A percentile compares a stretch with the other conserved stretches of the same genome.
Conservation (phyloP, 2,888 invertebrate species). For the Pterostichus madidus region DNA sequence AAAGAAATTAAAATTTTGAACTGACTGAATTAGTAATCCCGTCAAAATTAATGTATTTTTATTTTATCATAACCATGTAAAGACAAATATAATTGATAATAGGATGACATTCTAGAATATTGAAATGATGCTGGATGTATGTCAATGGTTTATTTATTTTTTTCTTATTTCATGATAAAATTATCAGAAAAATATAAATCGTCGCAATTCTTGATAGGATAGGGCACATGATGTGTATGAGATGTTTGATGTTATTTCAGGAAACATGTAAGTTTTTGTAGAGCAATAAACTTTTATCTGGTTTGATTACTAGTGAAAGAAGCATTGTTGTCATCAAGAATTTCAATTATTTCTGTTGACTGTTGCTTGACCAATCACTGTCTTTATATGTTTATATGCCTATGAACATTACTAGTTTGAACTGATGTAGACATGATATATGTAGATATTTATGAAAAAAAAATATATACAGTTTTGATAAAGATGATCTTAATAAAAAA, state of each 20-base stretch:
- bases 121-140: constrained; percentile 18
- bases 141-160: constrained; percentile 39
- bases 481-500: constrained; percentile 24
- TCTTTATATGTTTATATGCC: not conserved
- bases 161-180: constrained; percentile 36
- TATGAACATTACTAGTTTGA: constrained; percentile 41
- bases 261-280: constrained; percentile 20
- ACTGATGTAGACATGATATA: constrained; percentile 42
- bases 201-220: constrained; percentile 19
- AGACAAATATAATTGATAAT: not conserved
- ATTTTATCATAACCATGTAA: not conserved
- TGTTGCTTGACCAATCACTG: constrained; percentile 20
- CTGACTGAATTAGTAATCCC: too few relatives aligned
- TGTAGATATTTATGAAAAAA: constrained; percentile 40
- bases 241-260: constrained; percentile 14
- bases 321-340: constrained; percentile 45
- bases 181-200: constrained; percentile 44
- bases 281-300: constrained; percentile 55
- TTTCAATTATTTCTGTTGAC: constrained; percentile 53
- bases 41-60: not conserved
- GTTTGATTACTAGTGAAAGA: constrained; percentile 51
- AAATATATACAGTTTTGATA: not conserved
- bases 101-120: not conserved
- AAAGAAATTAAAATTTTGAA: too few relatives aligned
- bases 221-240: constrained; percentile 12